Conservation (phyloP, 2,888 invertebrate species). For the Lymantria dispar region DNA sequence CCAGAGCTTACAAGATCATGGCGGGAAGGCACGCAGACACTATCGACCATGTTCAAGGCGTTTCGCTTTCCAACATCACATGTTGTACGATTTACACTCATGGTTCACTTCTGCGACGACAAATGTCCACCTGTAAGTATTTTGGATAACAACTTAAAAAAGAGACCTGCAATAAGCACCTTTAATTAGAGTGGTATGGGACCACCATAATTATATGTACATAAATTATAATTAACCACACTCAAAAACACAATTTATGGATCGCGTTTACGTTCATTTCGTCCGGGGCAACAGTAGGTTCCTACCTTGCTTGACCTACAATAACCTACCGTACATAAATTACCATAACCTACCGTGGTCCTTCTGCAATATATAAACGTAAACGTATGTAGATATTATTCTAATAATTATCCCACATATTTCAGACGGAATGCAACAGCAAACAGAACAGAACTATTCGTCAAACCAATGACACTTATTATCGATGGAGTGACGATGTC, state of each 20-base stretch:
- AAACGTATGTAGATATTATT: background rate
- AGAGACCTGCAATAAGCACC: no score
- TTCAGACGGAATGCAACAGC: constrained; percentile 48
- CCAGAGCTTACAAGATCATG: constrained; percentile 70
- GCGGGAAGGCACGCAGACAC: constrained; percentile 60
- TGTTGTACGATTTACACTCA: constrained; percentile 90
- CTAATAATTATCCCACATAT: background rate
- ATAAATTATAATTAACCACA: no score
- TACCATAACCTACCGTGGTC: no score
- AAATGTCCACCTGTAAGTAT: constrained; percentile 84
- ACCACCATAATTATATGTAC: no score
- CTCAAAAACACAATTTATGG: no score
- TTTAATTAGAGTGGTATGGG: no score
- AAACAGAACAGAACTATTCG: constrained; percentile 45
- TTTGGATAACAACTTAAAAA: no score
- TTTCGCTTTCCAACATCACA: constrained; percentile 94
- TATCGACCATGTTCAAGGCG: constrained; percentile 88
- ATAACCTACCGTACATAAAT: no score
- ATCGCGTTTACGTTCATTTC: no score
- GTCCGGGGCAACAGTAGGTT: no score
- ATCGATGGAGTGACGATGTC: constrained; percentile 33
- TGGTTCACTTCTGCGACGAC: constrained; percentile 90
- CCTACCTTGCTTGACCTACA: no score
- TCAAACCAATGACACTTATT: constrained; percentile 50
- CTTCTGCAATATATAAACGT: no score